Evolutionary conservation across 2,797 vertebrate genomes (phyloP), one percentile per base, ranked within the genome.

Genomic region (Sebastes trivittatus): DNA sequence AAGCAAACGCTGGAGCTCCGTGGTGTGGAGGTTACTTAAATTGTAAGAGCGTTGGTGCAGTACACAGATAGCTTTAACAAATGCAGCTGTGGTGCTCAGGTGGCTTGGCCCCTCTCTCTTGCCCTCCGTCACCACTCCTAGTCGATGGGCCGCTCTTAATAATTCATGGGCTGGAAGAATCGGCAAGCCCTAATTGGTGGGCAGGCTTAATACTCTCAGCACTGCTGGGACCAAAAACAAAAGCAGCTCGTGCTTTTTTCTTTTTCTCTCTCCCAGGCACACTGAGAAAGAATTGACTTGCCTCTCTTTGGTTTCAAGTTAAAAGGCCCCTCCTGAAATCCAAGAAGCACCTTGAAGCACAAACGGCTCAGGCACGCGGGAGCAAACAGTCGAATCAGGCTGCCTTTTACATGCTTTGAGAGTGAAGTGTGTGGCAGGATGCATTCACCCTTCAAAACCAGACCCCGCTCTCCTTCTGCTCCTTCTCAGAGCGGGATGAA

Each of bases 91-190:
- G 71, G 84, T 78, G 83, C 89, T 93, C 90, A 92, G 89, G 89
- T 90, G 91, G 82, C 80, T 74, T 13, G 54, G 81, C 71, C 8
- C 64, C 72, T 66, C 64, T 82, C 68, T 75, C 34, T 56, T 34
- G 82, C 76, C 88, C 89, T 89, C 84, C 68, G 60, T 87, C 88
- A 77, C 81, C 30, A 77, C 88, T 90, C 80, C 72, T n/a, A 65
- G 86, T 93, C 85, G 81, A 94, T 93, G 84, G 85, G 87, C 55
- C 32, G 78, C 76, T 66, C 87, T 95, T 94, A 94, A 95, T 95
- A 94, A 95, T 95, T 95, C 90, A 95, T 94, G 76, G 79, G 58
- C 82, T 87, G 82, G 86, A 89, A 90, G 90, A 92, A 89, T 86
- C 32, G 85, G 77, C 85, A 65, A 80, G 81, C 82, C 68, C 91